Evolutionary conservation across 2,113 vertebrate genomes (phyloP).

Genomic region (Salvelinus sp.): DNA sequence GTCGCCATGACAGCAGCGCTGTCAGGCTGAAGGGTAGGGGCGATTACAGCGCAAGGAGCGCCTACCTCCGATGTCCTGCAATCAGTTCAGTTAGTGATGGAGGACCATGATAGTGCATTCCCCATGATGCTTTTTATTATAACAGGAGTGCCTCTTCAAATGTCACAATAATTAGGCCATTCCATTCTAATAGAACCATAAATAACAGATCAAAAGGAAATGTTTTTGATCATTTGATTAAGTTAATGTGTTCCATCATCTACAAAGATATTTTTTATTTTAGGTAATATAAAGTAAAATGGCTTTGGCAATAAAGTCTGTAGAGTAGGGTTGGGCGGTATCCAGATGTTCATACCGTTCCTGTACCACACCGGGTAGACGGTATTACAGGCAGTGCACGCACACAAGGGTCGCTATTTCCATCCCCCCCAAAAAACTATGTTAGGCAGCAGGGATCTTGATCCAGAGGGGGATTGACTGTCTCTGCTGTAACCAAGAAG

Average conservation of each 20-base stretch:
- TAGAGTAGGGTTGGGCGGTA: not conserved
- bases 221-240: not conserved
- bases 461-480: too few relatives aligned
- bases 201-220: not conserved
- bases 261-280: not conserved
- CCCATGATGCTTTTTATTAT: not conserved
- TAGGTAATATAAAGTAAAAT: not conserved
- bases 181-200: not conserved
- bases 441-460: too few relatives aligned
- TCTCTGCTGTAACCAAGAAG: too few relatives aligned
- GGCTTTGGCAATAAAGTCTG: not conserved
- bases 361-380: too few relatives aligned
- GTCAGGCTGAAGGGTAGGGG: slow-evolving; percentile 56
- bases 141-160: not conserved
- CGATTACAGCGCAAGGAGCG: slow-evolving; percentile 53
- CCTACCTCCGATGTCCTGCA: slow-evolving; percentile 60
- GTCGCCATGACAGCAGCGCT: slow-evolving; percentile 46
- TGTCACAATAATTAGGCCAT: not conserved
- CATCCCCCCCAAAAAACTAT: too few relatives aligned
- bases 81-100: slow-evolving; percentile 16
- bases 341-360: too few relatives aligned
- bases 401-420: too few relatives aligned
- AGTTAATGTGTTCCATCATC: not conserved
- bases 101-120: not conserved
- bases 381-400: too few relatives aligned